Evolutionary conservation across 2,113 vertebrate genomes (phyloP).

Genomic region (Montifringilla adamsi): DNA sequence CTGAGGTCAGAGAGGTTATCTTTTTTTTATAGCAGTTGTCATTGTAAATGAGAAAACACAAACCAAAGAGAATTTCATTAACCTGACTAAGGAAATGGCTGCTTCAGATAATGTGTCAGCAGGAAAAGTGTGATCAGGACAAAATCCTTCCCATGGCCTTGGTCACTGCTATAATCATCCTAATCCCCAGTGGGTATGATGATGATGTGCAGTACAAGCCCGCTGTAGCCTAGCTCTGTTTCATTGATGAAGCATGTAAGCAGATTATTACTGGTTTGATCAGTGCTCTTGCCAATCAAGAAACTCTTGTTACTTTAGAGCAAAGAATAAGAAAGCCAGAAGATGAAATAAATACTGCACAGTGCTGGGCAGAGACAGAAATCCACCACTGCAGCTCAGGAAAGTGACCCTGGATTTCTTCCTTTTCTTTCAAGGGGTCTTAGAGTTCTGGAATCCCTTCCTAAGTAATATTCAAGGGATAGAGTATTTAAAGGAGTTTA

Average conservation of each 20-base stretch:
- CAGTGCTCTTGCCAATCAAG: background rate
- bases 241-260: background rate
- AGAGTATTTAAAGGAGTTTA: background rate
- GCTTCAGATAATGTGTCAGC: background rate
- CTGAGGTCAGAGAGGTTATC: constrained; percentile 24
- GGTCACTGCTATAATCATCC: background rate
- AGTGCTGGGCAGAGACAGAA: background rate
- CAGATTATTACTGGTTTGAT: background rate
- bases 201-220: background rate
- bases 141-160: constrained; percentile 11
- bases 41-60: constrained; percentile 19
- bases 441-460: background rate
- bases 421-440: background rate
- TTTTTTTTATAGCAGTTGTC: background rate
- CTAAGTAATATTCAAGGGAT: background rate
- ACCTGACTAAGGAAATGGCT: background rate
- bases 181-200: background rate
- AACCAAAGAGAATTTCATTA: background rate
- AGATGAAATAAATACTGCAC: background rate
- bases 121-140: background rate
- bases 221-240: background rate
- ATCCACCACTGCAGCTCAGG: background rate
- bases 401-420: constrained; percentile 5
- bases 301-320: background rate
- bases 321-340: background rate